Base-by-base conservation (phyloP, 2,888 invertebrate genomes). In the Chrysolina americana region DNA sequence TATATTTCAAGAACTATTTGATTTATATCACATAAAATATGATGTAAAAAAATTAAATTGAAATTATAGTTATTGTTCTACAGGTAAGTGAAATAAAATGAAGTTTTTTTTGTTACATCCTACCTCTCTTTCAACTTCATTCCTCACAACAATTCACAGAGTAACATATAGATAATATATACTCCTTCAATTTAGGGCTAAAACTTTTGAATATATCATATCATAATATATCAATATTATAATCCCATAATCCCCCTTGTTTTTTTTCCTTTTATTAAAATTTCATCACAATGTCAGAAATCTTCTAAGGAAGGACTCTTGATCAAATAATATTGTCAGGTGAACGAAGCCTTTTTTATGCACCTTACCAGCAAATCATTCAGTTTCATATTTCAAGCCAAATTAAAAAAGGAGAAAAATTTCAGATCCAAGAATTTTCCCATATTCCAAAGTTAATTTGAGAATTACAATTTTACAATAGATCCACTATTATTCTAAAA, bases 41-140 rank as follows among this genome's bases (percentile, higher is more conserved):
- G 66, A 66, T 47, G 66, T 66, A 66, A 66, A 66, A 50, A 66
- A 66, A 66, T 66, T 36, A 65, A 50, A 23, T 48, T 44, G 28
- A 66, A 64, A 47, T 66, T 36, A 23, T 28, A n/a, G 19, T 59
- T 59, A 13, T 41, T 15, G n/a, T 44, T 41, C 11, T 19, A 41
- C 19, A n/a, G 44, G 19, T 53, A 11, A 53, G 21, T 21, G 19
- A 19, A 19, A 21, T 10, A 53, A 53, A 19, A 21, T 11, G 8
- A 36, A 36, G 36, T 36, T 36, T 36, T 8, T 36, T 36, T 36
- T 36, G 36, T 36, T 36, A 36, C 6, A 21, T 21, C 13, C 53
- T 10, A 53, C 15, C 21, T 53, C 11, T 19, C 11, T 64, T 64
- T 64, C 41, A 63, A 63, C 13, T n/a, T n/a, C n/a, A n/a, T 63